Base-by-base conservation (phyloP, 2,113 vertebrate genomes). In the Acanthochromis polyacanthus region DNA sequence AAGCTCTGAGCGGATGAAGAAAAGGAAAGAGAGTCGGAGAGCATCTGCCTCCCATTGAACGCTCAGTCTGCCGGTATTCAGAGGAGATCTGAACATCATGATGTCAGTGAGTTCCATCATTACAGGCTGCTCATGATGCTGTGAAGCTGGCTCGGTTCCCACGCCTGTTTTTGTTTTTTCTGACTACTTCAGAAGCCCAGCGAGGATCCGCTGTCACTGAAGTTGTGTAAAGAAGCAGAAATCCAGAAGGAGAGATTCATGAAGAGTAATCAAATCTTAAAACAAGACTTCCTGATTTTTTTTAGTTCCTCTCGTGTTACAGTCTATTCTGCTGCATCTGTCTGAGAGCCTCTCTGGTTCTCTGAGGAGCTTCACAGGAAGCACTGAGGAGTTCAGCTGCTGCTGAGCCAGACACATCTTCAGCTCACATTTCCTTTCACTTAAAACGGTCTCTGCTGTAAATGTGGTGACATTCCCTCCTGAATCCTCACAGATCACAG, bases 21-120 rank as follows among this genome's bases (percentile, higher is more conserved):
- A 55, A 61, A 71, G 57, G 32, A 17, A 48, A 78, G 62, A 56
- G 84, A 82, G 72, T 74, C 62, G 0, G 45, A 80, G 59, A 86
- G 85, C 92, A 94, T 94, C 89, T 94, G 94, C 93, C 91, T 93
- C 92, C 89, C 72, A 94, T 93, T 93, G 93, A 62, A 65, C 75
- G 71, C 72, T 80, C 89, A 73, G 92, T 89, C 62, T 92, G 90
- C 89, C 90, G 88, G 83, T 83, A 89, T 89, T 92, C 81, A 81
- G 80, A 89, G 78, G 83, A 87, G 81, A 86, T 81, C 25, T 25
- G 25, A 25, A 25, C 25, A 25, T 17, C 60, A 78, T 93, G 90
- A 93, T 90, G 90, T 93, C 93, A 94, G 84, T 82, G 92, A 93
- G 89, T 87, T 93, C 82, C 52, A 82, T 89, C 92, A 89, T 92